Evolutionary conservation across 2,888 invertebrate genomes (phyloP).

Genomic region (Melanchra persicariae): DNA sequence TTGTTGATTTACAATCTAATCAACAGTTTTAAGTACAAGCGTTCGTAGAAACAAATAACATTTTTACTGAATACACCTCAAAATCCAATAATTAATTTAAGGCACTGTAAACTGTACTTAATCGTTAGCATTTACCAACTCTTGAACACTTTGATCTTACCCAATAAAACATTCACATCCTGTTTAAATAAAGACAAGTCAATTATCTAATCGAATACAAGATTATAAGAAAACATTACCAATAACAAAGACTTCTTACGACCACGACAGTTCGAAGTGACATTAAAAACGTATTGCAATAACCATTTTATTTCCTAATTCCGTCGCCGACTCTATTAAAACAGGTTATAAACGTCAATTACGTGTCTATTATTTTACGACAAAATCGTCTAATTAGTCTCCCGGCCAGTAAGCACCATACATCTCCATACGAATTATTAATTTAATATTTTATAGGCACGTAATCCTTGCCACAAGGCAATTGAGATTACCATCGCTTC

Average conservation of each 20-base stretch:
- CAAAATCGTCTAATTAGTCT: constrained; percentile 62
- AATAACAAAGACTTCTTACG: constrained; percentile 55
- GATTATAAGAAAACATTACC: constrained; percentile 36
- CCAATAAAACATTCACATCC: constrained; percentile 29
- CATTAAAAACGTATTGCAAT: constrained; percentile 51
- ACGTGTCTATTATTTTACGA: constrained; percentile 63
- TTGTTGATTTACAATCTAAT: background rate
- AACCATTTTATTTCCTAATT: constrained; percentile 55
- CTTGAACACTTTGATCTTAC: constrained; percentile 24
- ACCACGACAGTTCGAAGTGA: constrained; percentile 34
- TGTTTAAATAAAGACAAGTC: constrained; percentile 34
- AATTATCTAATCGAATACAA: constrained; percentile 48
- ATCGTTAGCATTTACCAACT: constrained; percentile 3
- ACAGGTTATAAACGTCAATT: constrained; percentile 62
- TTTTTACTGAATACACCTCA: no score
- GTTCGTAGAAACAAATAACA: background rate
- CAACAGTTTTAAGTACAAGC: background rate
- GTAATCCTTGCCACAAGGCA: constrained; percentile 77
- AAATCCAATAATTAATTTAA: no score
- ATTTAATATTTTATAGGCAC: constrained; percentile 71
- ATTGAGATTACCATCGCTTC: constrained; percentile 78
- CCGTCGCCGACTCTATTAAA: constrained; percentile 44
- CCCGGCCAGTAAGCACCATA: constrained; percentile 44
- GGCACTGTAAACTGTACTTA: no score
- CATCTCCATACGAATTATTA: constrained; percentile 54